A percentile compares a stretch with the other conserved stretches of the same genome.
phyloP scores from a whole-genome alignment of 2,888 invertebrate genomes.

The Campaea margaritaria region DNA sequence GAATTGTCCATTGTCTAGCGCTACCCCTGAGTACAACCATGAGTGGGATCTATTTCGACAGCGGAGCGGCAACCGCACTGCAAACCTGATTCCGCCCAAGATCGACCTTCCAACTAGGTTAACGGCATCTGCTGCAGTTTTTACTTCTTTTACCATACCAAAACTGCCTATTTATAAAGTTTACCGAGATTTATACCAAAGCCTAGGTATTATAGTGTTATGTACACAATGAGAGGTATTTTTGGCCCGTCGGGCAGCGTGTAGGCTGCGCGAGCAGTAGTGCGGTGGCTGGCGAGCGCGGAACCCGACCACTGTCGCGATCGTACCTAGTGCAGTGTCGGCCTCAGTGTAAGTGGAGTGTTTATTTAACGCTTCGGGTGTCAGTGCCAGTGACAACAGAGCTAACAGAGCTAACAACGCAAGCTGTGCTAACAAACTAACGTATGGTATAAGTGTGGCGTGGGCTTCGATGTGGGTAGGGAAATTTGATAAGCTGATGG shows the following conservation, averaged over 20 bases:
- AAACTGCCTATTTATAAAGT: slow-evolving; percentile 67
- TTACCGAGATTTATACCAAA: slow-evolving; percentile 72
- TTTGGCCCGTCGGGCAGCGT: slow-evolving; percentile 67
- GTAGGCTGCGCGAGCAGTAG: slow-evolving; percentile 66
- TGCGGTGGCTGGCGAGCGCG: slow-evolving; percentile 58
- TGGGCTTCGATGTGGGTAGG: slow-evolving; percentile 74
- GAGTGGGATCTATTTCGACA: slow-evolving; percentile 1
- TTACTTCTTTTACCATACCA: slow-evolving; percentile 47
- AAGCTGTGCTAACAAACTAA: slow-evolving; percentile 80
- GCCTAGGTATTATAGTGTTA: slow-evolving; percentile 77
- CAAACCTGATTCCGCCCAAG: slow-evolving; percentile 3
- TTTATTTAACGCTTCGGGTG: slow-evolving; percentile 60
- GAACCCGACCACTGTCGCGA: slow-evolving; percentile 50
- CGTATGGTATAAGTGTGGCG: slow-evolving; percentile 70
- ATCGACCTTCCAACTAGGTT: slow-evolving; percentile 47
- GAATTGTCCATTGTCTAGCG: not conserved
- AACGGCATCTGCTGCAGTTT: slow-evolving; percentile 50
- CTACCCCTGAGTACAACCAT: not conserved
- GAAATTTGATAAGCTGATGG: slow-evolving; percentile 83
- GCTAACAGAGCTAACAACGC: slow-evolving; percentile 46
- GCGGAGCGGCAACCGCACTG: slow-evolving; percentile 1
- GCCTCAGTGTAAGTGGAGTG: slow-evolving; percentile 77
- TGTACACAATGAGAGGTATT: slow-evolving; percentile 82
- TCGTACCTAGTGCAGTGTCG: slow-evolving; percentile 44
- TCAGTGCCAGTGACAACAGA: slow-evolving; percentile 52